These are phyloP conservation scores for Chloebia gouldiae DNA, from an alignment of 2,113 vertebrate genomes.

Conservation along the genomic window DNA sequence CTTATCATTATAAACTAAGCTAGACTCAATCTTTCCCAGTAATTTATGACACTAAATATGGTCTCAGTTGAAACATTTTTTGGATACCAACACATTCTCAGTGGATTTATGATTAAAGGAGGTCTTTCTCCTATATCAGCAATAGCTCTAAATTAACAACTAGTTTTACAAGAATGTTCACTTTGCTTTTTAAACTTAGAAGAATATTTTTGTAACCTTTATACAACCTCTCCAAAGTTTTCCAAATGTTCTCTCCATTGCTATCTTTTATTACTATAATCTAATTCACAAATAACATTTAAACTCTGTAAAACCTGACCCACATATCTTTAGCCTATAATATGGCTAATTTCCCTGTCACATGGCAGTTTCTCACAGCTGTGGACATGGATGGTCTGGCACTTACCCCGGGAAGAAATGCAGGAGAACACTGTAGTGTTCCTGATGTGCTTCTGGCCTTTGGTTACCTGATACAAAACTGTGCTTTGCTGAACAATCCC, in stretches of 20 bases:
- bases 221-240: constrained; percentile 29
- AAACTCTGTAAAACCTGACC: constrained; percentile 45
- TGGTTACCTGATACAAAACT: background rate
- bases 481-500: background rate
- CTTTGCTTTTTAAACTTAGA: constrained; percentile 44
- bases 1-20: constrained; percentile 13
- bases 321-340: background rate
- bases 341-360: background rate
- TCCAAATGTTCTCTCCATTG: constrained; percentile 18
- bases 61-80: constrained; percentile 33
- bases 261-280: constrained; percentile 57
- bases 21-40: background rate
- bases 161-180: constrained; percentile 36
- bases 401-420: background rate
- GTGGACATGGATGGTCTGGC: background rate
- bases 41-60: background rate
- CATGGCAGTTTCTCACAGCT: background rate
- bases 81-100: constrained; percentile 27
- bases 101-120: constrained; percentile 33
- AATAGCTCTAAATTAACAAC: constrained; percentile 42
- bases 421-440: background rate
- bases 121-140: constrained; percentile 7
- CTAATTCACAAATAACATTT: constrained; percentile 53
- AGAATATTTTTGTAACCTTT: constrained; percentile 54
- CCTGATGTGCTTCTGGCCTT: background rate